Evolutionary conservation across 2,888 invertebrate genomes (phyloP).

Genomic region (Eretmocerus hayati): DNA sequence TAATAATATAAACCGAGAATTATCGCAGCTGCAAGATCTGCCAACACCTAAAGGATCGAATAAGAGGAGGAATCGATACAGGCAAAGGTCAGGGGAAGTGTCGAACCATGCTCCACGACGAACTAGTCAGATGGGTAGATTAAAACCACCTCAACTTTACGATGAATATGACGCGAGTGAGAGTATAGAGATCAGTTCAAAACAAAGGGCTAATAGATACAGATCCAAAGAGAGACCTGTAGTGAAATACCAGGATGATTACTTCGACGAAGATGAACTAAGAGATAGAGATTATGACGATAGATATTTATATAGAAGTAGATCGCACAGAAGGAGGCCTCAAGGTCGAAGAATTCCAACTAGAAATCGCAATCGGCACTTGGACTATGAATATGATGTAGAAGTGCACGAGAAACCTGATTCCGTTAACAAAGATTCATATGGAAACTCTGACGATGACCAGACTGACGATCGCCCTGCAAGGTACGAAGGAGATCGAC

Average conservation of each 20-base stretch:
- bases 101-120: constrained; percentile 17
- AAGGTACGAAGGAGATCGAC: constrained; percentile 6
- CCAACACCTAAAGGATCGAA: constrained; percentile 15
- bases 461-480: constrained; percentile 4
- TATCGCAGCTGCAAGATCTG: constrained; percentile 17
- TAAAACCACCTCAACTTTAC: constrained; percentile 12
- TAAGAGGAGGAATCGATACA: constrained; percentile 4
- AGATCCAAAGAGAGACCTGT: constrained; percentile 9
- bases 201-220: constrained; percentile 11
- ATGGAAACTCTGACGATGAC: too few relatives aligned
- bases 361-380: constrained; percentile 11
- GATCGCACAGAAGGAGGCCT: constrained; percentile 4
- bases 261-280: constrained; percentile 8
- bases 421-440: too few relatives aligned
- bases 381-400: constrained; percentile 18
- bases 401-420: constrained; percentile 14
- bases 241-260: constrained; percentile 11
- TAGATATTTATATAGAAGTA: constrained; percentile 2
- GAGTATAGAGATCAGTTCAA: constrained; percentile 9
- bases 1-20: constrained; percentile 11
- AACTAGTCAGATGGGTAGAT: constrained; percentile 9
- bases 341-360: constrained; percentile 8
- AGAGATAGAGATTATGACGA: constrained; percentile 12
- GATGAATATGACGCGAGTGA: constrained; percentile 18
- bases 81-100: constrained; percentile 10